A percentile compares a stretch with the other conserved stretches of the same genome.
Conservation (phyloP, 1,140 invertebrate genomes). For the Drosophila nikananu region DNA sequence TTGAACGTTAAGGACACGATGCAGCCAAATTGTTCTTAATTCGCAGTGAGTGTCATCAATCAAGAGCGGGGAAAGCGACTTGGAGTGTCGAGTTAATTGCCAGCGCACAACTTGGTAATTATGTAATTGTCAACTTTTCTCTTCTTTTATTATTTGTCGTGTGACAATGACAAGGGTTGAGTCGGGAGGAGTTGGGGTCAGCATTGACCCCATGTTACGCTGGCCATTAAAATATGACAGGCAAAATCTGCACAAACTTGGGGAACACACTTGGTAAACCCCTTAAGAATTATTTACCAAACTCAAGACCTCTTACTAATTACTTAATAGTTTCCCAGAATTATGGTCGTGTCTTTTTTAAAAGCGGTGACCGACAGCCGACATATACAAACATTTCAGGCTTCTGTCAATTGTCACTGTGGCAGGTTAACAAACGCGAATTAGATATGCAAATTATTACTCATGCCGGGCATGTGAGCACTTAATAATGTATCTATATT, state of each 20-base stretch:
- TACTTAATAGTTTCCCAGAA: slow-evolving; percentile 25
- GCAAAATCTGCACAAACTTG: slow-evolving; percentile 41
- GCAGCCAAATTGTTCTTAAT: slow-evolving; percentile 35
- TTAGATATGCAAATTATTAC: slow-evolving; percentile 54
- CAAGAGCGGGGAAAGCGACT: slow-evolving; percentile 40
- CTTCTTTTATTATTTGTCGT: slow-evolving; percentile 23
- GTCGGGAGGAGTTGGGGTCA: background rate
- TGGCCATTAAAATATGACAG: slow-evolving; percentile 26
- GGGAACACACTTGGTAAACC: background rate
- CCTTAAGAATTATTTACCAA: slow-evolving; percentile 3
- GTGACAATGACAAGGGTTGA: slow-evolving; percentile 52
- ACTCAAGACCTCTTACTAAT: slow-evolving; percentile 19
- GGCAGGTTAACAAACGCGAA: slow-evolving; percentile 38
- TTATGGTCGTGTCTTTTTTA: background rate
- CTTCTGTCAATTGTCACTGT: slow-evolving; percentile 40
- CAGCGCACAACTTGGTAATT: slow-evolving; percentile 72
- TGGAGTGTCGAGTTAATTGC: slow-evolving; percentile 68
- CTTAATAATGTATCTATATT: slow-evolving; percentile 59
- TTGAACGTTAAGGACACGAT: slow-evolving; percentile 63
- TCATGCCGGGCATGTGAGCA: slow-evolving; percentile 39
- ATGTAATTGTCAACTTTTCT: slow-evolving; percentile 66
- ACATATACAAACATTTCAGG: slow-evolving; percentile 13
- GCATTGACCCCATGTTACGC: slow-evolving; percentile 23
- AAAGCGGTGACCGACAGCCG: background rate
- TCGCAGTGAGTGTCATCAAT: slow-evolving; percentile 67